Evolutionary conservation across 2,113 vertebrate genomes (phyloP).

Genomic region (Diadophis punctatus): DNA sequence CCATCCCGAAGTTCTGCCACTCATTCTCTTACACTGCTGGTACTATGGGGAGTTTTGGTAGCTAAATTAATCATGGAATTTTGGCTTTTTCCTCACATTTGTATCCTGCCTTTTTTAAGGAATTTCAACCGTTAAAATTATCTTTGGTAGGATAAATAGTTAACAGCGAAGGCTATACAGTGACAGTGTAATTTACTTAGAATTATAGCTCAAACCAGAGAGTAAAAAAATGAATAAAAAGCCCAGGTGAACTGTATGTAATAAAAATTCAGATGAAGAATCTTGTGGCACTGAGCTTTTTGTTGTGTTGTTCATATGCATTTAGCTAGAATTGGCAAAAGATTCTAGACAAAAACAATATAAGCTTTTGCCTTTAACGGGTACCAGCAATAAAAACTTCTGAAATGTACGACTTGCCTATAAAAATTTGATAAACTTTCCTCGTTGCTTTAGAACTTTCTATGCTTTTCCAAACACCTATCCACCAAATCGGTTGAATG

Average conservation of each 20-base stretch:
- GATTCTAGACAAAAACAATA: background rate
- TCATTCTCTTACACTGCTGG: background rate
- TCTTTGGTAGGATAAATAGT: background rate
- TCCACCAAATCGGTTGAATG: background rate
- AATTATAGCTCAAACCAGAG: background rate
- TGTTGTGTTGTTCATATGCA: background rate
- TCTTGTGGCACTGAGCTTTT: background rate
- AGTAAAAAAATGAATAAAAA: background rate
- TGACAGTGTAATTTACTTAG: background rate
- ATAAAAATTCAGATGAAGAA: background rate
- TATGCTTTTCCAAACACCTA: background rate
- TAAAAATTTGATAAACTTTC: background rate
- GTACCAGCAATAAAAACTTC: background rate
- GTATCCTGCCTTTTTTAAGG: background rate
- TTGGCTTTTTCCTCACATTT: background rate
- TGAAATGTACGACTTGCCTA: background rate
- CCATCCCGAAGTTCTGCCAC: background rate
- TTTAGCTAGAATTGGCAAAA: background rate
- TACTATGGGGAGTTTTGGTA: background rate
- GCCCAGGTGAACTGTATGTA: background rate
- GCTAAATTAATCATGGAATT: background rate
- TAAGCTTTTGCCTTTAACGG: background rate
- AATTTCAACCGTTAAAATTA: background rate
- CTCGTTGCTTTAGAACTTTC: background rate
- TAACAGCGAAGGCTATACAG: background rate